phyloP scores from a whole-genome alignment of 2,888 invertebrate genomes.

The Neoascia interrupta region DNA sequence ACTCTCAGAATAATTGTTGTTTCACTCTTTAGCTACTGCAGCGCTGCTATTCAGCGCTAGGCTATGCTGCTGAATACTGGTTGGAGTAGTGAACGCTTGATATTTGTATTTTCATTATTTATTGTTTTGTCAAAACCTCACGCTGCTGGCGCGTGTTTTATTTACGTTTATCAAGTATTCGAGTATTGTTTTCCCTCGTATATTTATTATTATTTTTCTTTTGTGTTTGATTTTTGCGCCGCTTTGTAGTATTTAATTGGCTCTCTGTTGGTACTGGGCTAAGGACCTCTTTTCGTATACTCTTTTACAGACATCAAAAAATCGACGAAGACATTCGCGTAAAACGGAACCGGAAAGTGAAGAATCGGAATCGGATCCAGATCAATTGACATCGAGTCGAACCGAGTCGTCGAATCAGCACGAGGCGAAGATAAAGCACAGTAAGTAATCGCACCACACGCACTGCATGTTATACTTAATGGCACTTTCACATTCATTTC shows the following conservation, averaged over 20 bases:
- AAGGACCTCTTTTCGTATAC: slow-evolving; percentile 73
- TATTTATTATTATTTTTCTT: slow-evolving; percentile 4
- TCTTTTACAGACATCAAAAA: slow-evolving; percentile 80
- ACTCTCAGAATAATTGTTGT: slow-evolving; percentile 71
- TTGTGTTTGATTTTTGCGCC: slow-evolving; percentile 70
- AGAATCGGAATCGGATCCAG: slow-evolving; percentile 88
- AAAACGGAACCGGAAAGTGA: slow-evolving; percentile 86
- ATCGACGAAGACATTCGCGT: slow-evolving; percentile 82
- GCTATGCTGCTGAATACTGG: slow-evolving; percentile 28
- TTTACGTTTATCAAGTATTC: slow-evolving; percentile 25
- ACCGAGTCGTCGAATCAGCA: slow-evolving; percentile 88
- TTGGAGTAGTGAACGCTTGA: slow-evolving; percentile 70
- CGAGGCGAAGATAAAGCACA: slow-evolving; percentile 86
- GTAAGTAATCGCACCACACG: too few relatives aligned
- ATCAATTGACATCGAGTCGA: slow-evolving; percentile 86
- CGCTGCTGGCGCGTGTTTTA: slow-evolving; percentile 57
- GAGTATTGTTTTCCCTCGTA: slow-evolving; percentile 28
- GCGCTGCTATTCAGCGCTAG: slow-evolving; percentile 47
- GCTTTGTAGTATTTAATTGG: slow-evolving; percentile 72
- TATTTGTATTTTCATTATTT: slow-evolving; percentile 58
- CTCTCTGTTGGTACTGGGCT: slow-evolving; percentile 32
- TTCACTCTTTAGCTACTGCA: slow-evolving; percentile 52
- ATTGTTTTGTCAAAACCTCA: slow-evolving; percentile 29
- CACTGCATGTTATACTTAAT: too few relatives aligned
- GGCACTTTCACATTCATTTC: too few relatives aligned